Conservation (phyloP, 35 echinoderm and acorn worm genomes). For the Eucidaris tribuloides region DNA sequence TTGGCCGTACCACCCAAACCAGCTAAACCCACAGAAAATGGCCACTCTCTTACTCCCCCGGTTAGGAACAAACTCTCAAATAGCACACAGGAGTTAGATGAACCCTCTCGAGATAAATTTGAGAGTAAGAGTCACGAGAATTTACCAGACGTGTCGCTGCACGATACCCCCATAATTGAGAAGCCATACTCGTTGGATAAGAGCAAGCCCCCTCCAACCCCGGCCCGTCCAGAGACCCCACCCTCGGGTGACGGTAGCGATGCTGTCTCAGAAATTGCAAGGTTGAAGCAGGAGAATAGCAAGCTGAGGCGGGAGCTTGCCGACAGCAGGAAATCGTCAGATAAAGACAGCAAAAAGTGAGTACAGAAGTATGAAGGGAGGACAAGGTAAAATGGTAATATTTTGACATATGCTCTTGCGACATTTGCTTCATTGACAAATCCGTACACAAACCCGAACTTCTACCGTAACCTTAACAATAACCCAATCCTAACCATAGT, state of each 20-base stretch:
- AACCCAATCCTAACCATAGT: no score
- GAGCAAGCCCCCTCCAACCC: not conserved
- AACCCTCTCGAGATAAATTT: not conserved
- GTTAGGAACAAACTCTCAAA: slow-evolving; percentile 14
- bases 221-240: not conserved
- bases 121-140: slow-evolving; percentile 33
- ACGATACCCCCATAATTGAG: slow-evolving; percentile 7
- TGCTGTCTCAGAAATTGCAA: slow-evolving; percentile 33
- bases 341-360: slow-evolving; percentile 90
- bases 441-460: no score
- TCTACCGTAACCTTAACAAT: no score
- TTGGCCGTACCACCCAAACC: slow-evolving; percentile 12
- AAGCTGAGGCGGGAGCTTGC: slow-evolving; percentile 61
- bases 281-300: slow-evolving; percentile 53
- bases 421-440: no score
- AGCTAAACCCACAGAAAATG: slow-evolving; percentile 19
- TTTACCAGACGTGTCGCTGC: slow-evolving; percentile 30
- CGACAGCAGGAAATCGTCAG: slow-evolving; percentile 54
- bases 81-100: not conserved
- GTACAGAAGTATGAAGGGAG: no score
- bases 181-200: not conserved
- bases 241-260: slow-evolving; percentile 24
- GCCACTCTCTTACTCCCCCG: not conserved
- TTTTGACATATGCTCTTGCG: no score
- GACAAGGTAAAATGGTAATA: no score